phyloP scores from a whole-genome alignment of 2,113 vertebrate species.

The Sakesphorus luctuosus region DNA sequence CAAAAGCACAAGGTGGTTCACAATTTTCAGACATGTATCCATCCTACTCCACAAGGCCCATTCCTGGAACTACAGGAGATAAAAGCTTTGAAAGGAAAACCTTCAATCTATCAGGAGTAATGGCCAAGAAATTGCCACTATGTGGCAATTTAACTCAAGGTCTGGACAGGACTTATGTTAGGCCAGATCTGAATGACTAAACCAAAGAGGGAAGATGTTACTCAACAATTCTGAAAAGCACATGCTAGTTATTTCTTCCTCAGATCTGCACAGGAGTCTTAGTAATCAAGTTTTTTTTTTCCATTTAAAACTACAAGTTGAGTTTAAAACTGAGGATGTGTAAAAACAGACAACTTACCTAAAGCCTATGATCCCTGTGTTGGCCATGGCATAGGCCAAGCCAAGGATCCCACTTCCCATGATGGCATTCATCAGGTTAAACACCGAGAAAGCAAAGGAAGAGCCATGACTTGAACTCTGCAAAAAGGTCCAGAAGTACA shows the following conservation, averaged over 20 bases:
- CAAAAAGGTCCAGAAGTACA: not conserved
- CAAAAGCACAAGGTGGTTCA: not conserved
- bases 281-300: not conserved
- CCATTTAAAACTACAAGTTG: not conserved
- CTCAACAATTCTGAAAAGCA: not conserved
- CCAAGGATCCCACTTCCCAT: slow-evolving; percentile 96
- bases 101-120: not conserved
- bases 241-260: not conserved
- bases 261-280: not conserved
- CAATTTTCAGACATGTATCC: not conserved
- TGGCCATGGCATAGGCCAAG: slow-evolving; percentile 91
- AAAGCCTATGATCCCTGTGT: slow-evolving; percentile 90
- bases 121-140: slow-evolving; percentile 42
- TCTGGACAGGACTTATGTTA: not conserved
- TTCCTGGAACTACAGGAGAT: not conserved
- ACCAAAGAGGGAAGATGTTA: not conserved
- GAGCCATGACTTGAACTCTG: slow-evolving; percentile 77
- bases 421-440: slow-evolving; percentile 95
- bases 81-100: not conserved
- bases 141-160: not conserved
- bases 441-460: slow-evolving; percentile 89
- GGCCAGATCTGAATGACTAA: not conserved
- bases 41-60: not conserved
- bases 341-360: slow-evolving; percentile 76
- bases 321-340: not conserved